A percentile compares a stretch with the other conserved stretches of the same genome.
Evolutionary conservation across 2,797 vertebrate genomes (phyloP).

Genomic region (Vultur gryphus): DNA sequence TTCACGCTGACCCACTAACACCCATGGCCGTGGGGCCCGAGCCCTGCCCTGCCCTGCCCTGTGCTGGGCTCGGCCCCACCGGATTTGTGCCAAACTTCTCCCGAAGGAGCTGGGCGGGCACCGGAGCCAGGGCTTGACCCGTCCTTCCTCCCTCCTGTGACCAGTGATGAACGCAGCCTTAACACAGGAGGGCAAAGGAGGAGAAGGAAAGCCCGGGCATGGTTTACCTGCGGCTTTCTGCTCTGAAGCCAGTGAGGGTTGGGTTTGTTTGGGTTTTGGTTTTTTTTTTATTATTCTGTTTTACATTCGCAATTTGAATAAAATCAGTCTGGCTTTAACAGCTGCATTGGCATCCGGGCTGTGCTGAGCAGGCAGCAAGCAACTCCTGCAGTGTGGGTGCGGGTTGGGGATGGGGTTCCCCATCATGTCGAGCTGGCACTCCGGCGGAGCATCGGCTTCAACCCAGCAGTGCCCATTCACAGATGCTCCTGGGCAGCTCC

Average conservation of each 20-base stretch:
- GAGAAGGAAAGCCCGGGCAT: background rate
- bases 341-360: background rate
- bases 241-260: background rate
- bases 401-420: background rate
- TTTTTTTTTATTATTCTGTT: constrained; percentile 17
- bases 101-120: background rate
- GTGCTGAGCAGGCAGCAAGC: background rate
- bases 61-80: background rate
- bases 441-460: background rate
- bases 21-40: background rate
- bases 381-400: fast-evolving
- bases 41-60: background rate
- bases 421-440: fast-evolving
- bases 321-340: constrained; percentile 45
- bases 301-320: constrained; percentile 47
- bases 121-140: background rate
- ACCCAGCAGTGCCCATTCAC: background rate
- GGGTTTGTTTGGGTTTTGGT: background rate
- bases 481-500: background rate
- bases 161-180: constrained; percentile 29
- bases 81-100: constrained; percentile 52
- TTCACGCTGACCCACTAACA: background rate
- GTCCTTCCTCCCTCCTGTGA: background rate
- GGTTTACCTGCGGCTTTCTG: background rate
- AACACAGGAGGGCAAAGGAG: background rate